Percentiles rank a stretch among this genome's conserved stretches.
Evolutionary conservation across 2,113 vertebrate genomes (phyloP).

Genomic region (Archocentrus centrarchus): DNA sequence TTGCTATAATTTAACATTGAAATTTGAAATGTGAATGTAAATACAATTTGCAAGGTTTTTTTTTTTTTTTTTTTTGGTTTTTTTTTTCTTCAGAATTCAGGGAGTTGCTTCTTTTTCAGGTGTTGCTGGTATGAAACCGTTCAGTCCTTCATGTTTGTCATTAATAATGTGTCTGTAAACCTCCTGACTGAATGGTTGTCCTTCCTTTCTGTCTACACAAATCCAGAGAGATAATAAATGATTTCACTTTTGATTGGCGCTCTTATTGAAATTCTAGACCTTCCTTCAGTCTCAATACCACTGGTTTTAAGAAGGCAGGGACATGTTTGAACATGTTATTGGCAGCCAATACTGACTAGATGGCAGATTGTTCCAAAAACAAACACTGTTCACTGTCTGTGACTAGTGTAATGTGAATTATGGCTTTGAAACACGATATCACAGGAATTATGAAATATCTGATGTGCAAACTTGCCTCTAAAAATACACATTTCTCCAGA

Average conservation of each 20-base stretch:
- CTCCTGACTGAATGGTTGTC: neutral
- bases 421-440: neutral
- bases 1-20: neutral
- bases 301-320: neutral
- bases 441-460: constrained; percentile 10
- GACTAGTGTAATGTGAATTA: neutral
- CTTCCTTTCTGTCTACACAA: constrained; percentile 43
- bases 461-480: neutral
- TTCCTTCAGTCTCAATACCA: neutral
- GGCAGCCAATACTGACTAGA: neutral
- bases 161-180: constrained; percentile 40
- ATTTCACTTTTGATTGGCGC: neutral
- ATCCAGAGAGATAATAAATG: neutral
- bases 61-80: neutral
- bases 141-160: constrained; percentile 6
- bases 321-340: neutral
- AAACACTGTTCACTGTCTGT: neutral
- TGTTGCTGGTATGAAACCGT: neutral
- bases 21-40: neutral
- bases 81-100: neutral
- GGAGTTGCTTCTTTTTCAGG: neutral
- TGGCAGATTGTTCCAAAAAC: neutral
- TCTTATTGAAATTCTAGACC: neutral
- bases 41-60: neutral
- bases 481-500: neutral